Evolutionary conservation across 2,888 invertebrate genomes (phyloP).

Genomic region (Troilus luridus): DNA sequence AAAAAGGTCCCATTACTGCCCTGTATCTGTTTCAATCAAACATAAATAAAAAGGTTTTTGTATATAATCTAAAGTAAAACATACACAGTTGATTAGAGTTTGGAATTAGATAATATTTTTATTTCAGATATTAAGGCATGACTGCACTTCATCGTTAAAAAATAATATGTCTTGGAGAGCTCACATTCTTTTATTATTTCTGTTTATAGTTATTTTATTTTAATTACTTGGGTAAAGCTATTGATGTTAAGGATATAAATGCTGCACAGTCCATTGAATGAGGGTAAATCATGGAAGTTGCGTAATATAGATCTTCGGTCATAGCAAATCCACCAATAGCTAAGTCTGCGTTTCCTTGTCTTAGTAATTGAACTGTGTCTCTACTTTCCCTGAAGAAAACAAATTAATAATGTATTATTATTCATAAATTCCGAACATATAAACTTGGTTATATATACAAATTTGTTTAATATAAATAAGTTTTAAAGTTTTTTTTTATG

Average conservation of each 20-base stretch:
- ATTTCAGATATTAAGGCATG: background rate
- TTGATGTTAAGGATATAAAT: constrained; percentile 83
- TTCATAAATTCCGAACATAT: background rate
- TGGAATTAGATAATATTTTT: too few relatives aligned
- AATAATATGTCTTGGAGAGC: too few relatives aligned
- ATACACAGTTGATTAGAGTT: background rate
- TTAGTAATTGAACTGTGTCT: background rate
- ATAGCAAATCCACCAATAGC: constrained; percentile 35
- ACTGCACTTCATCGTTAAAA: too few relatives aligned
- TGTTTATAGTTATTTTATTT: background rate
- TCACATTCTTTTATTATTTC: too few relatives aligned
- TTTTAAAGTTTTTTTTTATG: background rate
- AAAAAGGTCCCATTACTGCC: constrained; percentile 87
- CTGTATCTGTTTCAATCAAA: constrained; percentile 72
- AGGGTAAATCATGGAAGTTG: constrained; percentile 71
- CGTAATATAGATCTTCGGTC: constrained; percentile 41
- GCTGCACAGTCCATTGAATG: constrained; percentile 84
- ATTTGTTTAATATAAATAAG: background rate
- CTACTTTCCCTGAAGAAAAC: background rate
- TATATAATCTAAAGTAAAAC: background rate
- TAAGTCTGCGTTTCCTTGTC: background rate
- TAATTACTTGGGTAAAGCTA: constrained; percentile 80
- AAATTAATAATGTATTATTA: background rate
- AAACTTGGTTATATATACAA: background rate
- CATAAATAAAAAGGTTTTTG: background rate